Evolutionary conservation across 2,113 vertebrate species (phyloP), one percentile per base, ranked within the genome.

Genomic region (Calyptomena viridis): DNA sequence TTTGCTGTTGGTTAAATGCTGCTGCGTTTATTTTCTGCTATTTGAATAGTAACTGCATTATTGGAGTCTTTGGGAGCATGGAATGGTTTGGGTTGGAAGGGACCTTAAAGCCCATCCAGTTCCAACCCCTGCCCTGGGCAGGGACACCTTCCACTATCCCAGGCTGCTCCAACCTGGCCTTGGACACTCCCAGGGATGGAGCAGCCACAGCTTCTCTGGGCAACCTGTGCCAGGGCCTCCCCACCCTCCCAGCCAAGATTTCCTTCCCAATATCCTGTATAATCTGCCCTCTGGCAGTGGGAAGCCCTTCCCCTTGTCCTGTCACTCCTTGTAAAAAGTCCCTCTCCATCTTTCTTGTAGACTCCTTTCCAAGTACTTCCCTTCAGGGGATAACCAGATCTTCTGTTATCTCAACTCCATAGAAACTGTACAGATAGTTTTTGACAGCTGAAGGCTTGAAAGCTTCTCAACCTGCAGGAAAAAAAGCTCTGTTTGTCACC

Each of bases 381-480:
- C 30, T 27, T 8, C 17, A 5, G 55, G 40, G 76, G 47, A 55
- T 66, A 10, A 50, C n/a, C 56, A 49, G 50, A 37, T 64, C 14
- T 6, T 47, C 20, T n/a, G 49, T 42, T 55, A 6, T 14, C 37
- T 50, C 7, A 27, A 1, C 39, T 58, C 3, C 46, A 0, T 30
- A 12, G 30, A n/a, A 68, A 21, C 37, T 39, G 24, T 20, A 30
- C 67, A 35, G 75, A 27, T 5, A 0, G 4, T 40, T 35, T 74
- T 68, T 69, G 87, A 55, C 83, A 86, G 62, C 68, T 64, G 64
- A 58, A 78, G 71, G 79, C 21, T 84, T 10, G 59, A 68, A 28
- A 1, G 1, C 49, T 62, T 19, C 64, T 56, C 28, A 31, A 0
- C 16, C 52, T 85, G 68, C 59, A 72, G 84, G 79, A n/a, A 27